These are phyloP conservation scores for Plebejus anna DNA, from an alignment of 2,888 invertebrate genomes.

Conservation along the genomic window DNA sequence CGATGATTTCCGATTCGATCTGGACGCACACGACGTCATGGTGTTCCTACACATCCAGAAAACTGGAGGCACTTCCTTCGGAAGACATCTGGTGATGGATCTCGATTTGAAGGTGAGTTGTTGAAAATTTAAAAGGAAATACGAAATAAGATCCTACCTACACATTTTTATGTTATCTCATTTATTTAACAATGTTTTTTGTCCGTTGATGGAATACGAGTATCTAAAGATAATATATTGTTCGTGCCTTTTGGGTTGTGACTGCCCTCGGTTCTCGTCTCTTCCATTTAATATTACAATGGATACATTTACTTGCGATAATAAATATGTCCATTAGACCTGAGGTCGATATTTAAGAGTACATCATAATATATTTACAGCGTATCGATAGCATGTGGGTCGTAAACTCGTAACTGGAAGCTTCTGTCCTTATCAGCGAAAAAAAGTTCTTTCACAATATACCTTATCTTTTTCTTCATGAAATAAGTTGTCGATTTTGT, in stretches of 20 bases:
- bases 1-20: slow-evolving; percentile 93
- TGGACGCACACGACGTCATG: slow-evolving; percentile 97
- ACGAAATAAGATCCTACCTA: neutral
- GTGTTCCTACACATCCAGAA: slow-evolving; percentile 99
- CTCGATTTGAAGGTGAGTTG: slow-evolving; percentile 85
- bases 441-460: slow-evolving; percentile 15
- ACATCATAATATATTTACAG: slow-evolving; percentile 12
- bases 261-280: neutral
- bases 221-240: neutral
- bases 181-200: neutral
- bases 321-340: slow-evolving; percentile 12
- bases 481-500: slow-evolving; percentile 22
- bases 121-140: neutral
- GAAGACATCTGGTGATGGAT: slow-evolving; percentile 96
- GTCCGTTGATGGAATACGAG: neutral
- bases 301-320: neutral
- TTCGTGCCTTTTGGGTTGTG: slow-evolving; percentile 1
- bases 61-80: slow-evolving; percentile 98
- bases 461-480: slow-evolving; percentile 13
- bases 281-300: slow-evolving; percentile 3
- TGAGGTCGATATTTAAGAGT: neutral
- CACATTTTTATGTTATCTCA: neutral
- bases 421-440: neutral
- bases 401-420: neutral
- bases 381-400: neutral